Conservation (phyloP, 37 sponge, comb jelly and placozoan species). For the Halisarca cf. caerulea region DNA sequence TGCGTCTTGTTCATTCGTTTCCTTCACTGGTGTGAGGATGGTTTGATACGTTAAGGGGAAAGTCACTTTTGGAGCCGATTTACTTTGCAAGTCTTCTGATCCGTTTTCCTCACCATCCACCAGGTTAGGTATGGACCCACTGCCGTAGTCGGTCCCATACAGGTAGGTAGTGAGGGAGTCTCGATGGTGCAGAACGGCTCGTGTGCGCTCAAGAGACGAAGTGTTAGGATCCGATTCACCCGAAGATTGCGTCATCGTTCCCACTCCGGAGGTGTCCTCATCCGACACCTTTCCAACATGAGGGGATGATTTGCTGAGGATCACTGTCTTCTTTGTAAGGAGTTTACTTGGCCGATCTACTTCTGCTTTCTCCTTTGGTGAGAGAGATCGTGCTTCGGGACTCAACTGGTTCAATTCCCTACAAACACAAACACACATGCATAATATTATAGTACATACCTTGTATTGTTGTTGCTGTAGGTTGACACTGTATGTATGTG, state of each 20-base stretch:
- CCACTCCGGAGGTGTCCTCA: slow-evolving; percentile 10
- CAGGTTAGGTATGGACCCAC: slow-evolving; percentile 4
- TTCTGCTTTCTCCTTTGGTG: too few species aligned
- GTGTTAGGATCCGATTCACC: neutral
- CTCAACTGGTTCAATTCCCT: too few species aligned
- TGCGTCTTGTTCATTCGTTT: neutral
- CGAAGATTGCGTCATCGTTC: neutral
- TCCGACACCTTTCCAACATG: neutral
- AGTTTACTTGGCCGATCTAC: too few species aligned
- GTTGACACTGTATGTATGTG: too few species aligned
- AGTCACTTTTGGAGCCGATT: neutral
- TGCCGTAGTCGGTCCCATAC: slow-evolving; percentile 20
- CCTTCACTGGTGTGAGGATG: neutral
- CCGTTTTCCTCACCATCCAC: neutral
- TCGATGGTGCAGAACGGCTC: too few species aligned
- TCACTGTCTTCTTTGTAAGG: neutral
- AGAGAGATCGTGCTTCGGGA: too few species aligned
- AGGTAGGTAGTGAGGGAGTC: slow-evolving; percentile 22
- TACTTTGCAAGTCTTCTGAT: neutral
- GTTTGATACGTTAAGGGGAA: neutral
- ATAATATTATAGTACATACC: neutral
- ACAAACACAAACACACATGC: neutral
- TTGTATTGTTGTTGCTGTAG: neutral
- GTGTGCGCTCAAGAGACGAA: neutral
- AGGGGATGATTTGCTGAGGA: neutral